Evolutionary conservation across 2,797 vertebrate genomes (phyloP).

Genomic region (Platyrinchus mystaceus): DNA sequence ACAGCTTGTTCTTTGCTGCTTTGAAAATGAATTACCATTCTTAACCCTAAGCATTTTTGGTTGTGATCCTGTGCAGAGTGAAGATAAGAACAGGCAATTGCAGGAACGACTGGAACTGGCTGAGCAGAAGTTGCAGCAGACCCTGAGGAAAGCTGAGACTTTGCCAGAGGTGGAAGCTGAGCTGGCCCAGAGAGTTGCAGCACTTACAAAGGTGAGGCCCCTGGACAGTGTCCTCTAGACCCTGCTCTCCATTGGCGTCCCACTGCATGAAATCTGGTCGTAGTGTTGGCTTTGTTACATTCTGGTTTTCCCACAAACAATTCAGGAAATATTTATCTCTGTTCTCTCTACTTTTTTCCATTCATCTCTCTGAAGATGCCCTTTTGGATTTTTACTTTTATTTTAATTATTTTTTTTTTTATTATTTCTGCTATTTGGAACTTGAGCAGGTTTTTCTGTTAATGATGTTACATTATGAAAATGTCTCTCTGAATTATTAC

Average conservation of each 20-base stretch:
- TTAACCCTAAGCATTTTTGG: background rate
- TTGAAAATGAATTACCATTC: background rate
- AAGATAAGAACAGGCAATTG: slow-evolving; percentile 91
- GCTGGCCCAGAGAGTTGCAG: slow-evolving; percentile 92
- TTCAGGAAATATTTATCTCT: background rate
- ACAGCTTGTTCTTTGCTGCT: background rate
- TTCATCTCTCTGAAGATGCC: background rate
- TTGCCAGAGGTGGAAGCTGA: slow-evolving; percentile 96
- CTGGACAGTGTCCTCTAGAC: background rate
- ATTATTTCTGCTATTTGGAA: background rate
- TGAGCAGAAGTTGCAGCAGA: slow-evolving; percentile 97
- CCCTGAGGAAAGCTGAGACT: slow-evolving; percentile 91
- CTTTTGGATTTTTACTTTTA: background rate
- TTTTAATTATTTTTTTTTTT: background rate
- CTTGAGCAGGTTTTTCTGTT: background rate
- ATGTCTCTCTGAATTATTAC: background rate
- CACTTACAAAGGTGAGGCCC: slow-evolving; percentile 88
- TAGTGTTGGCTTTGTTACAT: background rate
- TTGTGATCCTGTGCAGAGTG: slow-evolving; percentile 77
- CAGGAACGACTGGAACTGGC: slow-evolving; percentile 95
- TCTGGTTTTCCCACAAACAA: background rate
- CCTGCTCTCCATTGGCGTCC: background rate
- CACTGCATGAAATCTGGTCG: background rate
- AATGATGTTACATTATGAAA: background rate
- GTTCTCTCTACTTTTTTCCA: background rate